phyloP scores from a whole-genome alignment of 2,797 vertebrate species.

The Parauchenoglanis punctatus region DNA sequence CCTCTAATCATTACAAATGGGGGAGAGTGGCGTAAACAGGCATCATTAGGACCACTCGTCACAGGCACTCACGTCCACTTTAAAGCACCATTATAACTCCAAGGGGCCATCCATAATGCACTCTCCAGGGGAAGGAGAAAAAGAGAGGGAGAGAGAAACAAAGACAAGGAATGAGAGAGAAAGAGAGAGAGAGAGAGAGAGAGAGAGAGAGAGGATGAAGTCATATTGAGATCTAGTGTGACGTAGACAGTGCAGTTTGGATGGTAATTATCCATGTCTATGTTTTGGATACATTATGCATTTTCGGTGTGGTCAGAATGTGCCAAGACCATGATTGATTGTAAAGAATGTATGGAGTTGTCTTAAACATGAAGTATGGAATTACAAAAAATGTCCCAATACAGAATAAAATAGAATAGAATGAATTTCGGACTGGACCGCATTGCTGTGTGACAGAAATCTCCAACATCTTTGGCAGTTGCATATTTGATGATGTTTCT shows the following conservation, averaged over 20 bases:
- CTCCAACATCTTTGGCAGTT: constrained; percentile 15
- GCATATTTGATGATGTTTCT: constrained; percentile 47
- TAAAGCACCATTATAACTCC: constrained; percentile 56
- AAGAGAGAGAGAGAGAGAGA: constrained; percentile 24
- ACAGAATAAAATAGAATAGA: not conserved
- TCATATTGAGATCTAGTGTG: constrained; percentile 38
- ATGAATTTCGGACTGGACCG: not conserved
- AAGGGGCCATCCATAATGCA: constrained; percentile 53
- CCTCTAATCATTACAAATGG: constrained; percentile 60
- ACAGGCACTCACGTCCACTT: constrained; percentile 61
- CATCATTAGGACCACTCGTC: constrained; percentile 58
- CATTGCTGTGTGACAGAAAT: constrained; percentile 21
- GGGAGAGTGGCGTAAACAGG: constrained; percentile 54
- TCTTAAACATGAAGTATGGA: not conserved
- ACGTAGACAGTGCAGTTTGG: constrained; percentile 35
- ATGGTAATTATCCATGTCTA: constrained; percentile 17
- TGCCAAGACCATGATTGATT: not conserved
- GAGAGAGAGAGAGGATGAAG: constrained; percentile 41
- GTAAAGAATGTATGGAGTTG: not conserved
- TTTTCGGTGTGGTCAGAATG: not conserved
- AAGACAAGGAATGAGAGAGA: constrained; percentile 25
- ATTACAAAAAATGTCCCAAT: not conserved
- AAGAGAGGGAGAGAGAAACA: constrained; percentile 37
- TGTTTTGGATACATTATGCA: constrained; percentile 7
- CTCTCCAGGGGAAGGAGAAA: constrained; percentile 50